Conservation (phyloP, 2,113 vertebrate genomes). For the Oxygymnocypris stewartii region DNA sequence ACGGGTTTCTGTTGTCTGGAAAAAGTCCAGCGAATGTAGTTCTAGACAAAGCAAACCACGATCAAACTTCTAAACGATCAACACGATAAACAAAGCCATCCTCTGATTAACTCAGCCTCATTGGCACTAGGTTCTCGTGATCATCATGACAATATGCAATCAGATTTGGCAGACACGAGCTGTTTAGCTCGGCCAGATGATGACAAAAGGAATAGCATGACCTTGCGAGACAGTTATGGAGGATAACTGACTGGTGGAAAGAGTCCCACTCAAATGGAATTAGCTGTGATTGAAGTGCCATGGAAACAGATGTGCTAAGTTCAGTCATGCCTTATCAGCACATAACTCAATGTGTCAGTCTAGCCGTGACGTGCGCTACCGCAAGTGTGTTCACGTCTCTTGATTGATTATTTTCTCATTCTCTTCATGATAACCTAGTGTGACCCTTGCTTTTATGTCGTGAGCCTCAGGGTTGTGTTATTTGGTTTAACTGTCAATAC, state of each 20-base stretch:
- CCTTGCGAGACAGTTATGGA: slow-evolving; percentile 48
- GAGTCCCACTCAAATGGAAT: slow-evolving; percentile 35
- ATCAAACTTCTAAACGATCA: background rate
- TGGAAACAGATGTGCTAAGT: slow-evolving; percentile 37
- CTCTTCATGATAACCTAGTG: background rate
- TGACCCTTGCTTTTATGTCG: background rate
- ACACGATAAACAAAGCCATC: background rate
- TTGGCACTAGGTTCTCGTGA: slow-evolving; percentile 31
- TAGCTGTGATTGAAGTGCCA: slow-evolving; percentile 37
- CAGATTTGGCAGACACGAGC: slow-evolving; percentile 40
- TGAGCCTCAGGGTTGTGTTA: background rate
- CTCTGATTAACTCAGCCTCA: slow-evolving; percentile 28
- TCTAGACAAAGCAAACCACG: background rate
- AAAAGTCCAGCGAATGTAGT: background rate
- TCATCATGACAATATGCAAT: slow-evolving; percentile 51
- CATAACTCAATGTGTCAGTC: slow-evolving; percentile 27
- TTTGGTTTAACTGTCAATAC: background rate
- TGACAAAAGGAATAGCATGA: slow-evolving; percentile 45
- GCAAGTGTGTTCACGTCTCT: background rate
- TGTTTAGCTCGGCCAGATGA: slow-evolving; percentile 46
- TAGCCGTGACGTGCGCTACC: background rate
- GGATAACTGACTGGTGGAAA: slow-evolving; percentile 40
- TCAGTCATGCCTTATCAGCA: slow-evolving; percentile 32
- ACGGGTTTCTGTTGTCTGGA: background rate
- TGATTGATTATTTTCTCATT: slow-evolving; percentile 4